Base-by-base conservation (phyloP, 2,113 vertebrate species). In the Neotoma lepida region DNA sequence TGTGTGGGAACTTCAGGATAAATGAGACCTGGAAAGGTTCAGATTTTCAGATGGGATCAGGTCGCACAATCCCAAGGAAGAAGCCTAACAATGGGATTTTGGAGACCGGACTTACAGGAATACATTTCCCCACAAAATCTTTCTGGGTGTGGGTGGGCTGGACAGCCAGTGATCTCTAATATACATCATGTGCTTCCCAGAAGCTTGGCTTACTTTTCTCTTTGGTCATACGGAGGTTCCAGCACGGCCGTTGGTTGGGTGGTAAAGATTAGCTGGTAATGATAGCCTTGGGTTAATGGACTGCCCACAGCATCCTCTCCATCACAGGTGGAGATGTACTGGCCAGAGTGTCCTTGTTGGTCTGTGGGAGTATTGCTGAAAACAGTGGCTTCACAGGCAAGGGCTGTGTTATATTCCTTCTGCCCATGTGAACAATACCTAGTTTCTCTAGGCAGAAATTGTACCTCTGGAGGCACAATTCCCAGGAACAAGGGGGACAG, bases 191-290 rank as follows among this genome's bases (percentile, higher is more conserved):
- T 30, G 64, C 44, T 0, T 5, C 22, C 10, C 0, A 9, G 18
- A 39, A 39, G n/a, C 76, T 73, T 63, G 94, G 76, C 89, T 89
- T 84, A 77, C 28, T 89, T 89, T 82, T 28, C 46, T 0, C 1
- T 0, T 51, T 33, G 1, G 30, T n/a, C 0, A 0, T 4, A 35
- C 10, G 14, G 39, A 82, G n/a, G 6, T 28, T 56, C 58, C 22
- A 24, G 87, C 0, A 6, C 30, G 68, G 22, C 46, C 3, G 39
- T 74, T 2, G 2, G 58, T 56, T 46, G 9, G 33, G 41, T 46
- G 39, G 1, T 26, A 5, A 56, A 86, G 74, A 68, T 35, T 3
- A 35, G 74, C 66, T 33, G 44, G 30, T 13, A 8, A 64, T 22
- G 8, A 28, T 3, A 66, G 39, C 9, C 35, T 2, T 20, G 64